Evolutionary conservation across 2,888 invertebrate species (phyloP).

Genomic region (Pediacus dermestoides): DNA sequence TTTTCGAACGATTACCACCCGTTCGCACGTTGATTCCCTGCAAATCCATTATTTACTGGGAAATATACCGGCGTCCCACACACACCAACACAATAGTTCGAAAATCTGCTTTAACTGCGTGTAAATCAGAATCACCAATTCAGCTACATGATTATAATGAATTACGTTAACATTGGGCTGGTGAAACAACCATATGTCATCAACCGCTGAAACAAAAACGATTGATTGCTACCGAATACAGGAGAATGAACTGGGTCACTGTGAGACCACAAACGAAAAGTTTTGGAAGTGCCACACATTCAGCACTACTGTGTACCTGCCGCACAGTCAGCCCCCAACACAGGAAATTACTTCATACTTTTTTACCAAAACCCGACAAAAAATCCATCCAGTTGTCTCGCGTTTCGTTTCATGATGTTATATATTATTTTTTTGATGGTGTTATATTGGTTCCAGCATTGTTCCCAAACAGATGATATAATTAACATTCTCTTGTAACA

Average conservation of each 20-base stretch:
- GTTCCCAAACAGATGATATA: too few relatives aligned
- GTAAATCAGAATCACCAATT: slow-evolving; percentile 20
- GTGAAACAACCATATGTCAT: slow-evolving; percentile 24
- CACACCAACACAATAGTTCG: slow-evolving; percentile 21
- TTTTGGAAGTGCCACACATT: slow-evolving; percentile 11
- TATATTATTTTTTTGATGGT: too few relatives aligned
- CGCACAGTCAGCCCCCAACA: slow-evolving; percentile 14
- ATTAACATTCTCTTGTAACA: too few relatives aligned
- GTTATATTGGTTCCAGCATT: too few relatives aligned
- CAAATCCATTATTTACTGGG: slow-evolving; percentile 1
- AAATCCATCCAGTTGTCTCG: too few relatives aligned
- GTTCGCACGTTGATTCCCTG: too few relatives aligned
- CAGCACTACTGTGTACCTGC: slow-evolving; percentile 16
- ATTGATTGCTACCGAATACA: slow-evolving; percentile 18
- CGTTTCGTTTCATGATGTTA: too few relatives aligned
- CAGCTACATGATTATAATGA: slow-evolving; percentile 23
- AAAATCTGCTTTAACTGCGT: slow-evolving; percentile 17
- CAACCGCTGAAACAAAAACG: slow-evolving; percentile 23
- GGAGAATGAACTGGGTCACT: slow-evolving; percentile 14
- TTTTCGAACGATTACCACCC: too few relatives aligned
- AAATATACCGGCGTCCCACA: too few relatives aligned
- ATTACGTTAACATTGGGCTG: slow-evolving; percentile 20
- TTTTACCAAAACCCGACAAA: not conserved
- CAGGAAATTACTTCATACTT: slow-evolving; percentile 25
- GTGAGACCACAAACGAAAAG: slow-evolving; percentile 12